Conservation (phyloP, 2,113 vertebrate species). For the Eolophus roseicapilla region DNA sequence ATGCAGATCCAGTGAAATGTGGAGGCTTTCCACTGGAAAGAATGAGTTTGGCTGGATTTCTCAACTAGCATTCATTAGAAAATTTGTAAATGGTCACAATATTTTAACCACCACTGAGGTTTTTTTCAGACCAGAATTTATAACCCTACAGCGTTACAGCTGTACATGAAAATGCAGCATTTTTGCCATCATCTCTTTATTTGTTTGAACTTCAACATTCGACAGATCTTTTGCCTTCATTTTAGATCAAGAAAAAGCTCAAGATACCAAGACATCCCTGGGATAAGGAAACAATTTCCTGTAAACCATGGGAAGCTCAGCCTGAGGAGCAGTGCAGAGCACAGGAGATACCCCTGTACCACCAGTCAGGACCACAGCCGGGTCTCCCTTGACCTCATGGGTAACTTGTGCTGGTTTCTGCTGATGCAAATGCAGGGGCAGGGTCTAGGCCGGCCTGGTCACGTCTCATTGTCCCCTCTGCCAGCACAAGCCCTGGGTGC, state of each 20-base stretch:
- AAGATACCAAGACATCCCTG: neutral
- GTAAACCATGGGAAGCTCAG: neutral
- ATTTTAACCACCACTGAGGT: neutral
- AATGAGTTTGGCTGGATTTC: constrained; percentile 35
- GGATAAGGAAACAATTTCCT: neutral
- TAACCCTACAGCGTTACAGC: neutral
- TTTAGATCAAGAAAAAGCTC: neutral
- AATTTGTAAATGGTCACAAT: neutral
- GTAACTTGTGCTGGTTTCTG: neutral
- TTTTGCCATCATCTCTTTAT: neutral
- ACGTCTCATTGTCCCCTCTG: accelerated
- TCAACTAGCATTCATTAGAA: constrained; percentile 42
- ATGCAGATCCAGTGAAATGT: neutral
- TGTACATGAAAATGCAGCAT: neutral
- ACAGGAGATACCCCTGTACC: neutral
- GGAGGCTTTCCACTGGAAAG: constrained; percentile 50
- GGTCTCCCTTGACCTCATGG: neutral
- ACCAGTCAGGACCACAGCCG: neutral
- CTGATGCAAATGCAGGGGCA: accelerated
- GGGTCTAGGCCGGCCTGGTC: neutral
- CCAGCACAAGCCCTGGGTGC: neutral
- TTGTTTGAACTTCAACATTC: neutral
- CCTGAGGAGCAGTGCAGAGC: neutral
- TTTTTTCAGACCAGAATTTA: neutral
- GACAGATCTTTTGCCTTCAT: neutral